These are phyloP conservation scores for Chaetorhynchus papuensis DNA, from an alignment of 2,113 vertebrate genomes.

Conservation along the genomic window DNA sequence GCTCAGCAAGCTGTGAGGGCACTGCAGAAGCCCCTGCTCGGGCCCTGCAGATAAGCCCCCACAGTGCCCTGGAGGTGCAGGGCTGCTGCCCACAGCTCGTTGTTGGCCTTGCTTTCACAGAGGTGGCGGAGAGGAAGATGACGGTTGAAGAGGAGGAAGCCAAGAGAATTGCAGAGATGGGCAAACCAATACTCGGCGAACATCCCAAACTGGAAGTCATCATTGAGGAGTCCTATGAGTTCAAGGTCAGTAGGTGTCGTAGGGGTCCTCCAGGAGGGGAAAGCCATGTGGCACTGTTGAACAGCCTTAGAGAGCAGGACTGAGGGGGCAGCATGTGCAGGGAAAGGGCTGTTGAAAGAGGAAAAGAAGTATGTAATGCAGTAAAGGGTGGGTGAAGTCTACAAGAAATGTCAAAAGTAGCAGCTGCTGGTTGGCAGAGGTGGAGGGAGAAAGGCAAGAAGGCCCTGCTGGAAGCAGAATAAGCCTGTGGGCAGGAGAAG, in stretches of 20 bases:
- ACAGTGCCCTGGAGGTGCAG: neutral
- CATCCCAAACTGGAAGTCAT: slow-evolving; percentile 95
- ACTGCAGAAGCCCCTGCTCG: neutral
- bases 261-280: neutral
- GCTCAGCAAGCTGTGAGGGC: neutral
- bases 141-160: slow-evolving; percentile 91
- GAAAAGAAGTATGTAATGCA: neutral
- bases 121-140: slow-evolving; percentile 87
- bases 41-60: neutral
- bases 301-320: neutral
- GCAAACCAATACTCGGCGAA: slow-evolving; percentile 90
- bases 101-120: slow-evolving; percentile 71
- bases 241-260: slow-evolving; percentile 84
- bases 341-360: neutral
- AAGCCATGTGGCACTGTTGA: neutral
- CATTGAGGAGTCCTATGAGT: slow-evolving; percentile 98
- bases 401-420: neutral
- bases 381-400: neutral
- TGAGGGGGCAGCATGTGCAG: neutral
- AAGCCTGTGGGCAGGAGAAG: neutral
- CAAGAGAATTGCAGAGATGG: slow-evolving; percentile 97
- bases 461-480: neutral
- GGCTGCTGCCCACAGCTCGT: neutral
- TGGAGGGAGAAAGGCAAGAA: neutral
- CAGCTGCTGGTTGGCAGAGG: neutral